Evolutionary conservation across 2,113 vertebrate species (phyloP), one percentile per base, ranked within the genome.

Genomic region (Sylvia atricapilla): DNA sequence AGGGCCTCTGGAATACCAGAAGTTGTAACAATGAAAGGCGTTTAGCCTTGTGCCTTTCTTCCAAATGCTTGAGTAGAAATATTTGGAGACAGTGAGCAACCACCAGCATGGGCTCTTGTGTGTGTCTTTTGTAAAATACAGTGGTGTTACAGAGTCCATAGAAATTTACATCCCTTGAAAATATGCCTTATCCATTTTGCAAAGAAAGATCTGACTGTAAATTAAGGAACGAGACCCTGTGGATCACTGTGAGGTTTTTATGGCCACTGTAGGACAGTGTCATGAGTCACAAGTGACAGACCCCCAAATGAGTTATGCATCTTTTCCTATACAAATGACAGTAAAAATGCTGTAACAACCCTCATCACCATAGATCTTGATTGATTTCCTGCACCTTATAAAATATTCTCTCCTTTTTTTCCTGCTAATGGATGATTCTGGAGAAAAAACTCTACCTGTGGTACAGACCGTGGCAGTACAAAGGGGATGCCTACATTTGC

Each of bases 101-200:
- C 25, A 49, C 22, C 46, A 74, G 4, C 43, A 8, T 7, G 35
- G 64, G 14, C 22, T 68, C 0, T 30, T 95, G 76, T 97, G 72
- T 93, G 31, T 91, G 68, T 94, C 74, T 94, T 6, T 35, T 76
- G 90, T 95, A 88, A 97, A 97, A 93, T 87, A 91, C 50, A 47
- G 4, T 22, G 4, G 5, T 92, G 47, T 75, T 72, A 27, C 27
- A 13, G 27, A 90, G 75, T 72, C 80, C 56, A 12, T 63, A 47
- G 80, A 43, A 87, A 95, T 94, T 90, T 83, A 94, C 87, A 93
- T 88, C 74, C 68, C 78, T 87, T 75, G 89, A 82, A 97, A 94
- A 97, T 88, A 73, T 20, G 74, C 83, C 94, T 93, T 89, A 86
- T 63, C 69, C 59, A 47, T 87, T 74, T 91, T 47, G 41, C 78